Evolutionary conservation across 23 tunicate genomes (phyloP), one percentile per base, ranked within the genome.

Genomic region (Halocynthia roretzi): DNA sequence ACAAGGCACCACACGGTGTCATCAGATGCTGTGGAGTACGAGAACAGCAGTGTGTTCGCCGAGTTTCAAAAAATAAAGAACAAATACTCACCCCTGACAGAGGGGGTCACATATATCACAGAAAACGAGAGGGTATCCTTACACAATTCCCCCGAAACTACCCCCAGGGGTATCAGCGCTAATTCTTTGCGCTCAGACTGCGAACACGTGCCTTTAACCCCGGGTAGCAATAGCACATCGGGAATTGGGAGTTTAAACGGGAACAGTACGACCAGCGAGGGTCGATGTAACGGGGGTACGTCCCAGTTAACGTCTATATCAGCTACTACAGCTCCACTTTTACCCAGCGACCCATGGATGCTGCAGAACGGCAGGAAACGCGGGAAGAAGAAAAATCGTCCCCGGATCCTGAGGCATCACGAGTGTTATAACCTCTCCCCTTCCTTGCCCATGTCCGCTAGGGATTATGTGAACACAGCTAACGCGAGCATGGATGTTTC

Each of bases 241-340:
- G 98, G 98, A 8, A 81, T 92, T 23, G 92, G 98, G 0, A 92
- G 98, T 74, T 52, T 92, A 67, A 89, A 80, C 71, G 96, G 96
- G 20, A 80, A 75, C 68, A 70, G 71, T 18, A 52, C 76, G 61
- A 71, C 55, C 14, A 50, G 76, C 61, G 78, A 74, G 10, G 48
- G 60, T 14, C 55, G 56, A 74, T 74, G 62, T 22, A 74, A 74
- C 31, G 54, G 82, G n/a, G 84, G 75, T 7, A 48, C 68, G 7
- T 56, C 87, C 31, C 40, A 77, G n/a, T 81, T 67, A 8, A 48
- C 68, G 7, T 56, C 87, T 67, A 52, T 71, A 50, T 62, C 80
- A 6, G 48, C 78, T 44, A 14, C 48, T n/a, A 44, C 84, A 86
- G n/a, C 90, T 72, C 77, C 82, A 56, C 40, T 58, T 61, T 75